Base-by-base conservation (phyloP, 2,797 vertebrate species). In the Acanthurus leucopareius region DNA sequence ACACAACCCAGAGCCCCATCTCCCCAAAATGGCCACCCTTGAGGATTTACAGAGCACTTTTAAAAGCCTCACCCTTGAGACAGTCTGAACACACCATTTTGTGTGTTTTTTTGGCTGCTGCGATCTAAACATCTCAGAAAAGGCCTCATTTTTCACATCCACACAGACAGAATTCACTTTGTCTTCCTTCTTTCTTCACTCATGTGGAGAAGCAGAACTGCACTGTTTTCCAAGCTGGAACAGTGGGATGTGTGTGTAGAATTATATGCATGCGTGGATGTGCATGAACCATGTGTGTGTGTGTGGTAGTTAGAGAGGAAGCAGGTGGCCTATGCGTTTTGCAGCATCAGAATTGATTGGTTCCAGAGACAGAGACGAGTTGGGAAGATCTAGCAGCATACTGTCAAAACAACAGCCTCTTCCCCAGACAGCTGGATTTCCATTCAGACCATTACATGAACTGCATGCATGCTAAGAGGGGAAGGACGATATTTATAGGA, bases 391-490 rank as follows among this genome's bases (percentile, higher is more conserved):
- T 94, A 94, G 92, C 88, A 87, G 86, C 79, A 70, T 66, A 91
- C 69, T 92, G 91, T 95, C 93, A 92, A 95, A 95, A 94, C 89
- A 94, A 93, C 84, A 90, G 93, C 81, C 83, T 83, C 91, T 88
- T 89, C 86, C 95, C 71, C 84, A 90, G 91, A 93, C 95, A 97
- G 94, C 91, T 95, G 94, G 92, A 91, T 92, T 92, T 94, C 64
- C 86, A 93, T 93, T 96, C 77, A 89, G 73, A 78, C 75, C 63
- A 51, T 79, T 90, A 91, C 89, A 85, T 71, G 75, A 74, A 61
- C 69, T 1, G 47, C 44, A 57, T 64, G 59, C 86, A 62, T 53
- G 69, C 73, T 79, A 7, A 25, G 61, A 40, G 79, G 67, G 72
- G 79, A 63, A 69, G 49, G 78, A 83, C 67, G 61, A 61, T 79